Conservation (phyloP, 2,888 invertebrate genomes). For the Temnothorax rugatulus region DNA sequence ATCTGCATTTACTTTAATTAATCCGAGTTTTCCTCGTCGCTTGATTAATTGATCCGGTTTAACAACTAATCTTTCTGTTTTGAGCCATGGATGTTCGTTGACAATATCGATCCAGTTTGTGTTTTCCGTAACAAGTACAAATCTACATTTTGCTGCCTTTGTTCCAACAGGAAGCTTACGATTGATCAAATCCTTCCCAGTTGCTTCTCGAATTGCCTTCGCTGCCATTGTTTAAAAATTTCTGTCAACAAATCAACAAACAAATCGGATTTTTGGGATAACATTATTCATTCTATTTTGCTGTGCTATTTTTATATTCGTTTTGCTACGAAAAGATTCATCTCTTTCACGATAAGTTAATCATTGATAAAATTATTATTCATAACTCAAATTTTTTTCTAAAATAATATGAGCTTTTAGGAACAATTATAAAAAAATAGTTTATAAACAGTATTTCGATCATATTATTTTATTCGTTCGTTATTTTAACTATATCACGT, state of each 20-base stretch:
- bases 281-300: neutral
- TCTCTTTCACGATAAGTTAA: neutral
- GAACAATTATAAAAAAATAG: neutral
- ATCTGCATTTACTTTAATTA: conserved; percentile 97
- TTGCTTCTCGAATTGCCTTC: conserved; percentile 97
- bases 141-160: conserved; percentile 91
- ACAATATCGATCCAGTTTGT: conserved; percentile 93
- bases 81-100: conserved; percentile 94
- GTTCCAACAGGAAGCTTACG: conserved; percentile 91
- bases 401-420: neutral
- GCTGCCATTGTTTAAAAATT: conserved; percentile 92
- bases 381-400: neutral
- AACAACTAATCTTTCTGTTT: conserved; percentile 95
- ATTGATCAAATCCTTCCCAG: conserved; percentile 97
- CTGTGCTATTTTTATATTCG: neutral
- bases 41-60: conserved; percentile 99
- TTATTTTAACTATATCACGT: neutral
- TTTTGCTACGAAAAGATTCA: neutral
- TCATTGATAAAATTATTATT: conserved; percentile 1
- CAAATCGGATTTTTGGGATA: neutral
- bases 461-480: neutral
- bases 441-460: neutral
- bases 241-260: conserved; percentile 59
- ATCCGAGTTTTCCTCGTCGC: conserved; percentile 97
- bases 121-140: conserved; percentile 92